Evolutionary conservation across 64 coral and sea anemone genomes (phyloP).

Genomic region (Dendronephthya gigantea): DNA sequence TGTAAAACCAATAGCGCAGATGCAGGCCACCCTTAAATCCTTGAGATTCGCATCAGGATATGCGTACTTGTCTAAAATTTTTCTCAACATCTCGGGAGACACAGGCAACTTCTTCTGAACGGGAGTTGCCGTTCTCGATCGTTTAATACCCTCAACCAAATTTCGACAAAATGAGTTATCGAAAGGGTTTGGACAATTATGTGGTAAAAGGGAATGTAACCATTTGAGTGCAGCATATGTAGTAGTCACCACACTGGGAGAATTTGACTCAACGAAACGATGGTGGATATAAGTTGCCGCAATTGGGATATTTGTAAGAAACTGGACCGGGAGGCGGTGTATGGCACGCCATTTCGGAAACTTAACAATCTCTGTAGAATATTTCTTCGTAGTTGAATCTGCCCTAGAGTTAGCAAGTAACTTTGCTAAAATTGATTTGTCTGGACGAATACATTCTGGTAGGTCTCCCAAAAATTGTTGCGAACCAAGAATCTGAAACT

Average conservation of each 20-base stretch:
- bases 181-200: conserved; percentile 13
- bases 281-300: conserved; percentile 3
- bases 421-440: neutral
- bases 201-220: conserved; percentile 19
- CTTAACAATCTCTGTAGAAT: conserved; percentile 23
- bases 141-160: neutral
- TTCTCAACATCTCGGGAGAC: conserved; percentile 3
- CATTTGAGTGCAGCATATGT: conserved; percentile 32
- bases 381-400: conserved; percentile 29
- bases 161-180: neutral
- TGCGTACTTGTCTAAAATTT: conserved; percentile 36
- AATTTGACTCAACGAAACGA: neutral
- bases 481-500: no score
- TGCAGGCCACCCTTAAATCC: conserved; percentile 37
- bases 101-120: neutral
- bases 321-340: neutral
- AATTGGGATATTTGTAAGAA: neutral
- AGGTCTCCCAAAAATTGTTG: no score
- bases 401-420: conserved; percentile 24
- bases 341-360: conserved; percentile 28
- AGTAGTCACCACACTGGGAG: neutral
- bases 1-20: conserved; percentile 17
- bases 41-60: neutral
- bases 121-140: neutral
- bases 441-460: no score